phyloP scores from a whole-genome alignment of 2,797 vertebrate genomes.

The Tokudaia muenninki region DNA sequence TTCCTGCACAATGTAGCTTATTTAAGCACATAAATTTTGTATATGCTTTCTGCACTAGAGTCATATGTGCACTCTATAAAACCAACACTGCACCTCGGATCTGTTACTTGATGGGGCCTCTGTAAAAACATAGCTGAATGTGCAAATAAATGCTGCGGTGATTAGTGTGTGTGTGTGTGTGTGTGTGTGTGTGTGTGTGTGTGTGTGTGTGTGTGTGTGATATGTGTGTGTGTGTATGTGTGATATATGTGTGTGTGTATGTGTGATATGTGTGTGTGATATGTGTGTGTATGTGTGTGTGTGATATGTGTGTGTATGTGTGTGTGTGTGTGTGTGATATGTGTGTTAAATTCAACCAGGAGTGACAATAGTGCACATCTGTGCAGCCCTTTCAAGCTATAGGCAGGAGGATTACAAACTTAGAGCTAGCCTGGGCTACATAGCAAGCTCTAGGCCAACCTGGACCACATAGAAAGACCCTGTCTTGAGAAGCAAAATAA shows the following conservation, averaged over 20 bases:
- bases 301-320: neutral
- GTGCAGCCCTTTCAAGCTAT: neutral
- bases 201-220: neutral
- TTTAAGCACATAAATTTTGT: neutral
- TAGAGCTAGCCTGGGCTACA: neutral
- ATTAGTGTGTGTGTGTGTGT: neutral
- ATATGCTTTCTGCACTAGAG: neutral
- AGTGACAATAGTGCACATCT: too few species aligned
- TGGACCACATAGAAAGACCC: neutral
- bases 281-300: neutral
- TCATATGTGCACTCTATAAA: neutral
- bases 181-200: neutral
- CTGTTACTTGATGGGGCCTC: neutral
- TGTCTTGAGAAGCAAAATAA: neutral
- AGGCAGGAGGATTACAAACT: neutral
- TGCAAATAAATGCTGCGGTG: neutral
- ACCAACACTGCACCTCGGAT: neutral
- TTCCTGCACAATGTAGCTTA: neutral
- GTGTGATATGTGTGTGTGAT: neutral
- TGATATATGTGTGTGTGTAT: too few species aligned
- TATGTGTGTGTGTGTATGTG: too few species aligned
- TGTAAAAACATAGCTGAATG: neutral
- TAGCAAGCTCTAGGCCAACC: neutral
- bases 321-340: neutral
- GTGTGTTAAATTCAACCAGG: neutral